Conservation (phyloP, 2,888 invertebrate genomes). For the Ptychoptera contaminata region DNA sequence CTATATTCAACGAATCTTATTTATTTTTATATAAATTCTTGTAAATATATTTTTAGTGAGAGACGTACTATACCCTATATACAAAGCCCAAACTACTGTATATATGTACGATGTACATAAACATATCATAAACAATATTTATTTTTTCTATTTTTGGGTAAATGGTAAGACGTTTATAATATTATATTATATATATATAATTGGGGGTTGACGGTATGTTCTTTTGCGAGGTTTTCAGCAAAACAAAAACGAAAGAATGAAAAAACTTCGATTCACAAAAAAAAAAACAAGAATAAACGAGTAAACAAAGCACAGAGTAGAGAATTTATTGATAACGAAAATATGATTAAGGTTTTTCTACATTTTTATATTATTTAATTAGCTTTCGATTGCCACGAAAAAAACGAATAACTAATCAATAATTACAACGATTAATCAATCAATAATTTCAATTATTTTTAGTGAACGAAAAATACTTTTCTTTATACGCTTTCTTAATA, state of each 20-base stretch:
- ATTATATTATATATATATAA: no score
- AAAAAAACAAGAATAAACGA: not conserved
- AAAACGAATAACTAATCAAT: conserved; percentile 26
- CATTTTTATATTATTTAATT: conserved; percentile 6
- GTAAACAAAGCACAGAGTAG: not conserved
- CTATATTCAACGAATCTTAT: no score
- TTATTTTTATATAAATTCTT: no score
- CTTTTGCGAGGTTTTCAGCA: conserved; percentile 7
- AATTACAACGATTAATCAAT: conserved; percentile 42
- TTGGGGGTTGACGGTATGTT: not conserved
- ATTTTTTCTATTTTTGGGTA: no score
- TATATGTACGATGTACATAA: no score
- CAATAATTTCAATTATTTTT: conserved; percentile 21
- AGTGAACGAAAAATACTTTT: no score
- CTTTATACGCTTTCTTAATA: no score
- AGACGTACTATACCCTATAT: no score
- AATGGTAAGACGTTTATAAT: no score
- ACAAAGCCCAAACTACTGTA: no score
- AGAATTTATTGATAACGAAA: conserved; percentile 5
- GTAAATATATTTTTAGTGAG: no score
- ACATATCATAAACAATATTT: no score
- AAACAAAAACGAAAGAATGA: conserved; percentile 6
- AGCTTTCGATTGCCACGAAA: conserved; percentile 15
- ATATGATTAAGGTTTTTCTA: not conserved
- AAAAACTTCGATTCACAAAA: conserved; percentile 3